phyloP scores from a whole-genome alignment of 2,113 vertebrate genomes.

The Oncorhynchus kisutch region DNA sequence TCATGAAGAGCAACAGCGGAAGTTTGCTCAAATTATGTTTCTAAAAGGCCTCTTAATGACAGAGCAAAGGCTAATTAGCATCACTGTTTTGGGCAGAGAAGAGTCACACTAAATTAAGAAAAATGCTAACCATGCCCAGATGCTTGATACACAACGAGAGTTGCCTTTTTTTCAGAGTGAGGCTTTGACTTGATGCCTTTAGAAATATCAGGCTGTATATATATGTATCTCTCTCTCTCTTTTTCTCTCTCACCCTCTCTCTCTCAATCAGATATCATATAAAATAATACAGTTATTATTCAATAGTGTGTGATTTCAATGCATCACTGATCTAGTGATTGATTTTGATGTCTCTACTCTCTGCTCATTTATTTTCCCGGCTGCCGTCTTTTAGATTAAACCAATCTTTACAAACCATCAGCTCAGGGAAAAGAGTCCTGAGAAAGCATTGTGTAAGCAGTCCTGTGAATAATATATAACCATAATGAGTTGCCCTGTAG shows the following conservation, averaged over 20 bases:
- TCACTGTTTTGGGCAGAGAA: background rate
- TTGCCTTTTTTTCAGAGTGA: background rate
- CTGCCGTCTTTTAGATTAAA: background rate
- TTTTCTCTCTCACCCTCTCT: background rate
- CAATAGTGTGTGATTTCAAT: background rate
- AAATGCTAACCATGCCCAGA: background rate
- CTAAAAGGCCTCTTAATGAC: background rate
- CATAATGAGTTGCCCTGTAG: too few species aligned
- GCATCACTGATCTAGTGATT: conserved; percentile 1
- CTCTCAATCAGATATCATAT: conserved; percentile 3
- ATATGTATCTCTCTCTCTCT: background rate
- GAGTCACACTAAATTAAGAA: too few species aligned
- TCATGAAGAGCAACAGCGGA: too few species aligned
- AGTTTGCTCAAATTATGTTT: background rate
- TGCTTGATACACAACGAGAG: background rate
- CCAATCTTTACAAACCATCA: background rate
- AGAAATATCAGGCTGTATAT: background rate
- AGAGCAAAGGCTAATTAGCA: background rate
- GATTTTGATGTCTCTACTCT: background rate
- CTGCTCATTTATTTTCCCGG: background rate
- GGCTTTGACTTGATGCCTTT: background rate
- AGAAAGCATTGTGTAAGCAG: too few species aligned
- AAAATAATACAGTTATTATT: background rate
- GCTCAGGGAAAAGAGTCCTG: background rate
- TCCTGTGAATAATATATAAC: too few species aligned